Evolutionary conservation across 2,888 invertebrate genomes (phyloP).

Genomic region (Thalpophila matura): DNA sequence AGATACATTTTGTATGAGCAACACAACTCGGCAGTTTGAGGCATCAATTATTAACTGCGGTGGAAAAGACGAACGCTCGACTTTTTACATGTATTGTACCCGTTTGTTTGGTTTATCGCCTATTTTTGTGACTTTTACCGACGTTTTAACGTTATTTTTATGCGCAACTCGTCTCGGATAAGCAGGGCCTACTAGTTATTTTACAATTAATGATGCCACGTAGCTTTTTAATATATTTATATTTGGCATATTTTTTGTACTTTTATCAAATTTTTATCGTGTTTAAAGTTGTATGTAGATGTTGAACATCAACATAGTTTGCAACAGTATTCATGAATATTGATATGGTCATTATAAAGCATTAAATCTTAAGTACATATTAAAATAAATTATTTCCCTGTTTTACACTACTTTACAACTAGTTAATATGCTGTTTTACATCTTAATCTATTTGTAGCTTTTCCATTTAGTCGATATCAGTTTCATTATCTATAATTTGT

Average conservation of each 20-base stretch:
- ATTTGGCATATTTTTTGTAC: too few species aligned
- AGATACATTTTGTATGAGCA: slow-evolving; percentile 88
- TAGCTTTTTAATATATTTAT: slow-evolving; percentile 32
- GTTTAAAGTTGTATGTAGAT: slow-evolving; percentile 7
- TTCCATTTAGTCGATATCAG: slow-evolving; percentile 28
- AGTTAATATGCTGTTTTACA: slow-evolving; percentile 27
- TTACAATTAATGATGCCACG: slow-evolving; percentile 56
- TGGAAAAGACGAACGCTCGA: slow-evolving; percentile 82
- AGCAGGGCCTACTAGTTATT: slow-evolving; percentile 62
- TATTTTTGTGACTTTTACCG: slow-evolving; percentile 85
- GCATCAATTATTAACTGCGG: slow-evolving; percentile 88
- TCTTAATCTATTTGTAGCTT: slow-evolving; percentile 21
- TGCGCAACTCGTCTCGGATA: slow-evolving; percentile 66
- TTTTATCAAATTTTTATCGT: slow-evolving; percentile 37
- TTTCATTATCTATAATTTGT: slow-evolving; percentile 12
- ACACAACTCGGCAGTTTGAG: slow-evolving; percentile 90
- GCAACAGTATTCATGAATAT: slow-evolving; percentile 33
- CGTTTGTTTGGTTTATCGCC: slow-evolving; percentile 83
- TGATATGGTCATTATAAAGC: slow-evolving; percentile 26
- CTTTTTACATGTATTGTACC: slow-evolving; percentile 88
- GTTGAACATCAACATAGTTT: slow-evolving; percentile 16
- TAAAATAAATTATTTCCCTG: slow-evolving; percentile 28
- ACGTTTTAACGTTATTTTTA: slow-evolving; percentile 81
- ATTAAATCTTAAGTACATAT: slow-evolving; percentile 35
- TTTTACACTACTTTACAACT: slow-evolving; percentile 20